Percentiles rank a stretch among this genome's conserved stretches.
phyloP scores from a whole-genome alignment of 2,888 invertebrate species.

The Elgonia sp. region DNA sequence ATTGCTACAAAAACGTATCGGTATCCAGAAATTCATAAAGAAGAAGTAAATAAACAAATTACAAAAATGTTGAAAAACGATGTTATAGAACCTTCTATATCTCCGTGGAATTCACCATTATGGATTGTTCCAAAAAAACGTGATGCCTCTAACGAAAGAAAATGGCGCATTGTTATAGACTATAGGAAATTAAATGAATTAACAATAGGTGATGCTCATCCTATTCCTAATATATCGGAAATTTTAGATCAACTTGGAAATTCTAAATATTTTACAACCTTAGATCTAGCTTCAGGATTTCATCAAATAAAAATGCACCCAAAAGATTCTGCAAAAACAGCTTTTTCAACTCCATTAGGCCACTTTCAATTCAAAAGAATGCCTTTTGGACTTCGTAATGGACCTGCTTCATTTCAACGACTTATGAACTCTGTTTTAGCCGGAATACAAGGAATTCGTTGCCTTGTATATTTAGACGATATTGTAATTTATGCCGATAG shows the following conservation, averaged over 20 bases:
- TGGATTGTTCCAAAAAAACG: constrained; percentile 84
- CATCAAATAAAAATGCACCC: constrained; percentile 81
- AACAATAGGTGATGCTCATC: constrained; percentile 81
- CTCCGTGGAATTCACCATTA: constrained; percentile 83
- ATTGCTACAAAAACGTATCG: constrained; percentile 71
- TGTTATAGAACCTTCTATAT: constrained; percentile 79
- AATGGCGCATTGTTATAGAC: constrained; percentile 79
- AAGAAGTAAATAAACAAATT: constrained; percentile 74
- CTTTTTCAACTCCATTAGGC: constrained; percentile 80
- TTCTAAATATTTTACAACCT: constrained; percentile 77
- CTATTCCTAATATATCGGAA: constrained; percentile 81
- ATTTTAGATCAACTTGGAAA: constrained; percentile 78
- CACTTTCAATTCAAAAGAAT: constrained; percentile 80
- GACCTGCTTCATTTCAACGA: constrained; percentile 81
- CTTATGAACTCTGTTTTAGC: constrained; percentile 79
- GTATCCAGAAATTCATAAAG: constrained; percentile 41
- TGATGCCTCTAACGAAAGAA: constrained; percentile 65
- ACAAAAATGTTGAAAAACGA: constrained; percentile 77
- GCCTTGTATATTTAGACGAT: constrained; percentile 75
- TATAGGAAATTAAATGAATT: constrained; percentile 80
- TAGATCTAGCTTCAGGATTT: constrained; percentile 76
- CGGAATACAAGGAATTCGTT: constrained; percentile 78
- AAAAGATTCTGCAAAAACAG: constrained; percentile 81
- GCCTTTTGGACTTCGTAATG: constrained; percentile 82
- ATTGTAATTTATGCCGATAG: constrained; percentile 35